phyloP scores from a whole-genome alignment of 2,888 invertebrate species.

The Pachydiplax longipennis region DNA sequence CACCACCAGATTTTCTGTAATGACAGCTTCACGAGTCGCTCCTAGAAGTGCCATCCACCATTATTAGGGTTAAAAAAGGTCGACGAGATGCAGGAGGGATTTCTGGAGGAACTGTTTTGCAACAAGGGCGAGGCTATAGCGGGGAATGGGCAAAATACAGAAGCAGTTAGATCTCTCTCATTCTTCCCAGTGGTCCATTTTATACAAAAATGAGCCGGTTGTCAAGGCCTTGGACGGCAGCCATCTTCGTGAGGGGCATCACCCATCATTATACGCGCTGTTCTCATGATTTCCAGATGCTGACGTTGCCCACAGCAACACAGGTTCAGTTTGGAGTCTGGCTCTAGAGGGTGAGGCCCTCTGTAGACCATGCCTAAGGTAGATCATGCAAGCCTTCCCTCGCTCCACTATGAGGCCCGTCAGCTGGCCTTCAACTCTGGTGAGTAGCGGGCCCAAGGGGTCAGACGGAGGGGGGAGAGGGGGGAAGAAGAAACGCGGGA shows the following conservation, averaged over 20 bases:
- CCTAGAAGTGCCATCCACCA: background rate
- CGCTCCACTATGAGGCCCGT: constrained; percentile 66
- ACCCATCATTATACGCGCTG: background rate
- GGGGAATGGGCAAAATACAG: background rate
- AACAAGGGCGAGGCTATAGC: background rate
- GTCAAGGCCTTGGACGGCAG: constrained; percentile 19
- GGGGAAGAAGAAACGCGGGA: background rate
- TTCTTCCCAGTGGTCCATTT: background rate
- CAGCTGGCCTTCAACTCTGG: constrained; percentile 64
- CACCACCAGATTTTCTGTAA: background rate
- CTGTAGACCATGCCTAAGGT: constrained; percentile 70
- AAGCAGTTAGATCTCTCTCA: background rate
- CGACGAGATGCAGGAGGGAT: background rate
- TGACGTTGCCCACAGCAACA: background rate
- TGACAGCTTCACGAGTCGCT: background rate
- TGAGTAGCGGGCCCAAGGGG: constrained; percentile 60
- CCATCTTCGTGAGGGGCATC: background rate
- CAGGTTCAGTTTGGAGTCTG: background rate
- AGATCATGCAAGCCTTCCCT: constrained; percentile 73
- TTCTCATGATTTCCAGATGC: background rate
- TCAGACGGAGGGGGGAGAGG: background rate
- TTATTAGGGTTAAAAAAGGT: background rate
- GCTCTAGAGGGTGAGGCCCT: constrained; percentile 50
- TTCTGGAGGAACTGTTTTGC: background rate
- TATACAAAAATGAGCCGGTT: background rate